Evolutionary conservation across 2,113 vertebrate genomes (phyloP).

Genomic region (Gallinago media): DNA sequence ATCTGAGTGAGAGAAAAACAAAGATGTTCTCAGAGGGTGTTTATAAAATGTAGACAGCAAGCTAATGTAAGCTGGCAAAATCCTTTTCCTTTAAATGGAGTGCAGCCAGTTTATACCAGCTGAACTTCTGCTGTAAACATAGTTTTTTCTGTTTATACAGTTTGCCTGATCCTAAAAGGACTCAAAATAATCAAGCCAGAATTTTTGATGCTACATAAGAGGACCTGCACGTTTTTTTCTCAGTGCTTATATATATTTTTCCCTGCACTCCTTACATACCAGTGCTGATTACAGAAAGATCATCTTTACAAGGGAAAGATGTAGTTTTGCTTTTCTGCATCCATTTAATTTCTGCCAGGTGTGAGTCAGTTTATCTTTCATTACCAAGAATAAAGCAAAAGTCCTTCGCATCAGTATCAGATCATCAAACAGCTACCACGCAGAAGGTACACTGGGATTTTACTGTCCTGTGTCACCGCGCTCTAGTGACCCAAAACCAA

Average conservation of each 20-base stretch:
- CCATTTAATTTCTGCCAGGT: not conserved
- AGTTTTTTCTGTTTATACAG: not conserved
- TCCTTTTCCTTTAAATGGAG: not conserved
- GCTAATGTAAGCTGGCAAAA: not conserved
- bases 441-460: not conserved
- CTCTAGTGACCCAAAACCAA: not conserved
- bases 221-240: not conserved
- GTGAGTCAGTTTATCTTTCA: not conserved
- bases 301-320: not conserved
- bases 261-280: not conserved
- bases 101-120: not conserved
- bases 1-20: not conserved
- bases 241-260: not conserved
- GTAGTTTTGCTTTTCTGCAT: not conserved
- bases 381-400: not conserved
- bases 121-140: not conserved
- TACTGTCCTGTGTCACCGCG: not conserved
- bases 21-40: not conserved
- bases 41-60: not conserved
- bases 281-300: not conserved
- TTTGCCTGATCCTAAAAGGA: fast-evolving
- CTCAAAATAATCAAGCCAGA: not conserved
- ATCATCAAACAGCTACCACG: not conserved
- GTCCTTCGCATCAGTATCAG: not conserved
- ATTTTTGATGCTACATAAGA: not conserved